Percentiles rank a stretch among this genome's conserved stretches.
Conservation (phyloP, 2,797 vertebrate genomes). For the Antrozous pallidus region DNA sequence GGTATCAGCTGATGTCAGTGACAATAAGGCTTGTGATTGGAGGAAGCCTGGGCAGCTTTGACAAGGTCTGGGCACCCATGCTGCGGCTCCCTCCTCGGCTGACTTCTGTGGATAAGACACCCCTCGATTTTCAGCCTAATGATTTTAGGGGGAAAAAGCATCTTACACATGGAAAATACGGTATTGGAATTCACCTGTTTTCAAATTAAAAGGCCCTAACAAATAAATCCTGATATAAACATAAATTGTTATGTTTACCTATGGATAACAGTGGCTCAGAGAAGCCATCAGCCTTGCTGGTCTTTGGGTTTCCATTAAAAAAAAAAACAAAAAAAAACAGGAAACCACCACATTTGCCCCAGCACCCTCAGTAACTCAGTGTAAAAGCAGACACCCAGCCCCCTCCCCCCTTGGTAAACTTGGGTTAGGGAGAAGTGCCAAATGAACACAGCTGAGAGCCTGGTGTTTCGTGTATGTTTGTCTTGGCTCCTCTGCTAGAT, state of each 20-base stretch:
- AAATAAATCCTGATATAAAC: neutral
- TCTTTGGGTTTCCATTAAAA: neutral
- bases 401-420: fast-evolving
- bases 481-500: neutral
- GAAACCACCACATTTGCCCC: fast-evolving
- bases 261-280: neutral
- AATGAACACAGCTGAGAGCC: neutral
- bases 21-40: too few species aligned
- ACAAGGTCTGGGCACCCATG: too few species aligned
- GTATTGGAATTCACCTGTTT: neutral
- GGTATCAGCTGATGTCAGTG: too few species aligned
- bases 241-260: neutral
- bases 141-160: too few species aligned
- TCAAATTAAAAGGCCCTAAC: neutral
- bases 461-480: neutral
- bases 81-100: too few species aligned
- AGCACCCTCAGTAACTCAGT: fast-evolving
- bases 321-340: too few species aligned
- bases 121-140: too few species aligned
- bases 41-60: too few species aligned
- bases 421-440: neutral
- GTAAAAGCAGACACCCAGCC: neutral
- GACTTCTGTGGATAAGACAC: too few species aligned
- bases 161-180: too few species aligned
- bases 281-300: neutral